These are phyloP conservation scores for Mesocricetus auratus DNA, from an alignment of 2,113 vertebrate genomes.

Conservation along the genomic window DNA sequence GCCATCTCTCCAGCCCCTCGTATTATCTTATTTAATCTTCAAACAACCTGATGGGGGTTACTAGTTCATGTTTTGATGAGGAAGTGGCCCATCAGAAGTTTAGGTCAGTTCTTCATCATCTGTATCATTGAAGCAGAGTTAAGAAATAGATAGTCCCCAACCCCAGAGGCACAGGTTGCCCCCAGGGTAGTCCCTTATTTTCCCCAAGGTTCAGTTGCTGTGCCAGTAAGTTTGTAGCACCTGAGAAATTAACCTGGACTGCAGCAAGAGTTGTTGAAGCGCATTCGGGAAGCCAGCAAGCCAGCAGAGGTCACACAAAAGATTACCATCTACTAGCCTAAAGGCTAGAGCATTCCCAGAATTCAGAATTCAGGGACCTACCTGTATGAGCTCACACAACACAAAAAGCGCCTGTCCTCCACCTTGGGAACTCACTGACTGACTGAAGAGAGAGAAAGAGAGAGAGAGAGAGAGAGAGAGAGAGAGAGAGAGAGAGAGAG, in stretches of 20 bases:
- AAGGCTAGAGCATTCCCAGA: neutral
- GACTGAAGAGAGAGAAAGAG: neutral
- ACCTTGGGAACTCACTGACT: neutral
- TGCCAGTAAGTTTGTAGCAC: neutral
- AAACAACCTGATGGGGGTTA: neutral
- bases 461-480: neutral
- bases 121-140: neutral
- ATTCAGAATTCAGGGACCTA: neutral
- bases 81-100: neutral
- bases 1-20: neutral
- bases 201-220: neutral
- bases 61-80: neutral
- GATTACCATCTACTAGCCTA: neutral
- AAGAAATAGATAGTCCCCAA: neutral
- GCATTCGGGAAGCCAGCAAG: neutral
- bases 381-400: neutral
- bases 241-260: neutral
- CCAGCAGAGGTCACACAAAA: neutral
- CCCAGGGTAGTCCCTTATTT: neutral
- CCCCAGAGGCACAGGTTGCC: neutral
- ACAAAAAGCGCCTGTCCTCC: neutral
- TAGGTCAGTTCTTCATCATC: neutral
- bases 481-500: neutral
- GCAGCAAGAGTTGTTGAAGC: neutral
- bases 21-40: neutral